These are phyloP conservation scores for Oncorhynchus tshawytscha DNA, from an alignment of 2,113 vertebrate genomes.

Conservation along the genomic window DNA sequence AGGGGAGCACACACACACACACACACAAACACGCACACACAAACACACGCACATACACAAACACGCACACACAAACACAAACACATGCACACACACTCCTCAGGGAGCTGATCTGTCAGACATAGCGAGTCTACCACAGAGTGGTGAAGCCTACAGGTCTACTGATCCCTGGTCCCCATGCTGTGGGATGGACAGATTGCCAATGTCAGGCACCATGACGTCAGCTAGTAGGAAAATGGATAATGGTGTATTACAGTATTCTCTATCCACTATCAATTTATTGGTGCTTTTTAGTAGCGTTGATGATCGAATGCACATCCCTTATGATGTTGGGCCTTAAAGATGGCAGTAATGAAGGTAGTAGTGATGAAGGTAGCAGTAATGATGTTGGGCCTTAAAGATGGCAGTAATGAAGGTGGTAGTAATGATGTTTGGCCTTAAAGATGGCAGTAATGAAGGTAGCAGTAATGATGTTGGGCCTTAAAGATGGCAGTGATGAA, in stretches of 20 bases:
- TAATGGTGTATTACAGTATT: not conserved
- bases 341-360: too few relatives aligned
- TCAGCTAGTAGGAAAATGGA: not conserved
- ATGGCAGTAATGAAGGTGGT: too few relatives aligned
- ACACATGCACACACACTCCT: slow-evolving; percentile 29
- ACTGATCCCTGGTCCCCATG: slow-evolving; percentile 16
- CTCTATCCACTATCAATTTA: not conserved
- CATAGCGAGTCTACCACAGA: slow-evolving; percentile 46
- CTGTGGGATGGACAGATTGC: not conserved
- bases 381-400: too few relatives aligned
- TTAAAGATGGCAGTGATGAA: too few relatives aligned
- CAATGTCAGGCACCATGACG: not conserved
- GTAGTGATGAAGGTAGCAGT: too few relatives aligned
- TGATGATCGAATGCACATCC: too few relatives aligned
- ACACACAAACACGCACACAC: not conserved
- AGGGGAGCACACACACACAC: slow-evolving; percentile 17
- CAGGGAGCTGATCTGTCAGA: slow-evolving; percentile 34
- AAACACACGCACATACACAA: not conserved
- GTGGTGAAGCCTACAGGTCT: slow-evolving; percentile 24
- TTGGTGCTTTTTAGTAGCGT: too few relatives aligned
- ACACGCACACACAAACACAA: not conserved
- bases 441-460: too few relatives aligned
- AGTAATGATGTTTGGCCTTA: too few relatives aligned
- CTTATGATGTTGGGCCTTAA: too few relatives aligned
- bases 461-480: too few relatives aligned